phyloP scores from a whole-genome alignment of 2,797 vertebrate species.

The Vireo griseus region DNA sequence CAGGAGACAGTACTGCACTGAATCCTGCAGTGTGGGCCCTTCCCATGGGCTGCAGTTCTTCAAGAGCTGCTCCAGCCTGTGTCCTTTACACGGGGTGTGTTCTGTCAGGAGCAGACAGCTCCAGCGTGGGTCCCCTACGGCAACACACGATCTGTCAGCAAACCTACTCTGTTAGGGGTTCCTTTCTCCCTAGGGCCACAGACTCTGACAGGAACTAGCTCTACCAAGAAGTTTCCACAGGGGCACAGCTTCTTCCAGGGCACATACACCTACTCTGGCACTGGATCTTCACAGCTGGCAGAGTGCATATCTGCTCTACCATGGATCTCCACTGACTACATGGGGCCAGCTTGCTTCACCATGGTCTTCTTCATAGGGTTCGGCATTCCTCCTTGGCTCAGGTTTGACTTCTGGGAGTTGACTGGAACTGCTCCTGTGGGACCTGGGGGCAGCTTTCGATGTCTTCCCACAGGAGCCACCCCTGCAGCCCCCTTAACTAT shows the following conservation, averaged over 20 bases:
- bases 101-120: not conserved
- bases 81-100: rapidly evolving
- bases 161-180: not conserved
- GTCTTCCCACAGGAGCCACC: not conserved
- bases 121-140: rapidly evolving
- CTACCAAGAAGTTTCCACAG: rapidly evolving
- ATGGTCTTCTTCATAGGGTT: not conserved
- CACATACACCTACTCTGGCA: not conserved
- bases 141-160: not conserved
- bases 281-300: not conserved
- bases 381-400: not conserved
- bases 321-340: not conserved
- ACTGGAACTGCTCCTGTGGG: not conserved
- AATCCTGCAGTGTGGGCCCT: not conserved
- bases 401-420: not conserved
- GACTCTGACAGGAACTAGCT: not conserved
- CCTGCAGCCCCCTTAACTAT: not conserved
- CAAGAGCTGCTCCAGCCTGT: not conserved
- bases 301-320: not conserved
- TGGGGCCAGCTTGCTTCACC: not conserved
- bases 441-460: too few species aligned
- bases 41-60: not conserved
- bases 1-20: not conserved
- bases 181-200: not conserved
- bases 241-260: rapidly evolving